These are phyloP conservation scores for Neodiprion lecontei DNA, from an alignment of 1,140 invertebrate genomes.

Conservation along the genomic window DNA sequence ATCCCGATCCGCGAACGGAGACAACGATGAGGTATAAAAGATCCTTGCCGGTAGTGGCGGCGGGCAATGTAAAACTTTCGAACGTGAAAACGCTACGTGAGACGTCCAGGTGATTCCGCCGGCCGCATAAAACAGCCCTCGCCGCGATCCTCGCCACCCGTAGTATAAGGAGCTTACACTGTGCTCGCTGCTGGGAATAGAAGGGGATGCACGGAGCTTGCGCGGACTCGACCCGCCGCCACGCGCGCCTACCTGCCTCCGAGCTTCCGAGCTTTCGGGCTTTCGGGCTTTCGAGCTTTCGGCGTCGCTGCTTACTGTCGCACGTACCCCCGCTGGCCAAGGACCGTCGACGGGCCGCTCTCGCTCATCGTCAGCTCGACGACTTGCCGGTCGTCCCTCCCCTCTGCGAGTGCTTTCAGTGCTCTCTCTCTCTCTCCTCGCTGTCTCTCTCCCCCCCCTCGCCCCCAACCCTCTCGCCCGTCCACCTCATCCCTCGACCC, in stretches of 20 bases:
- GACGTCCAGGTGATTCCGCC: too few relatives aligned
- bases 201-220: slow-evolving; percentile 4
- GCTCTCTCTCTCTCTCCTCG: slow-evolving; percentile 20
- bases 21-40: too few relatives aligned
- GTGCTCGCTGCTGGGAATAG: neutral
- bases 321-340: neutral
- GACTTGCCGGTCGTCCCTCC: too few relatives aligned
- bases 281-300: slow-evolving; percentile 6
- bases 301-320: neutral
- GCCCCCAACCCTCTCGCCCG: neutral
- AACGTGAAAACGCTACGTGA: too few relatives aligned
- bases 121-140: too few relatives aligned
- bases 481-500: neutral
- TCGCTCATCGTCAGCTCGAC: slow-evolving; percentile 8
- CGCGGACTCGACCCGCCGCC: neutral
- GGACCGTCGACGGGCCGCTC: slow-evolving; percentile 10
- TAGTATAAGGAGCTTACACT: too few relatives aligned
- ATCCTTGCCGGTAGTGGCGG: too few relatives aligned
- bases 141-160: too few relatives aligned
- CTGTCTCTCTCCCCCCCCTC: slow-evolving; percentile 21
- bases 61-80: too few relatives aligned
- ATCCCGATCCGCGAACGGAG: too few relatives aligned
- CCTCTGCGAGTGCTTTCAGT: neutral
- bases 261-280: neutral
- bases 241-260: slow-evolving; percentile 2